A percentile compares a stretch with the other conserved stretches of the same genome.
phyloP scores from a whole-genome alignment of 1,140 invertebrate genomes.

The Cataglyphis hispanica region DNA sequence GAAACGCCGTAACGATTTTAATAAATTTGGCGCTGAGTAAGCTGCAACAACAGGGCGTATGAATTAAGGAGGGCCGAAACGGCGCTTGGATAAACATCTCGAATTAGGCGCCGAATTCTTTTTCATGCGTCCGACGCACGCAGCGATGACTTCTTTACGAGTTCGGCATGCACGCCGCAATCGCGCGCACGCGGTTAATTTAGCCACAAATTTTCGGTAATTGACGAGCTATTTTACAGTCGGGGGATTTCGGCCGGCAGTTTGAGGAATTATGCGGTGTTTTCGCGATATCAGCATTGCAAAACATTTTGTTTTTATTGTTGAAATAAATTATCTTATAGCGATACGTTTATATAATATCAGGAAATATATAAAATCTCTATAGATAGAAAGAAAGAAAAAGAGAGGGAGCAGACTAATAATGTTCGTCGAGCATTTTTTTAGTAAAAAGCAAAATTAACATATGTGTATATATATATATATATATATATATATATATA shows the following conservation, averaged over 20 bases:
- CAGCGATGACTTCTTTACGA: slow-evolving; percentile 76
- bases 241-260: slow-evolving; percentile 46
- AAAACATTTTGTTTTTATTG: slow-evolving; percentile 9
- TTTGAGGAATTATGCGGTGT: slow-evolving; percentile 49
- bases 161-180: slow-evolving; percentile 71
- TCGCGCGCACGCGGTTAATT: slow-evolving; percentile 60
- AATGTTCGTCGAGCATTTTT: too few relatives aligned
- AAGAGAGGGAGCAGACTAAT: neutral
- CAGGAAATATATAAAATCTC: neutral
- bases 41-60: slow-evolving; percentile 80
- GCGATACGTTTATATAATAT: neutral
- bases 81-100: slow-evolving; percentile 81
- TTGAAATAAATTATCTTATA: neutral
- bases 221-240: slow-evolving; percentile 71
- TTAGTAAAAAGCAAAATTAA: too few relatives aligned
- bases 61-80: slow-evolving; percentile 78
- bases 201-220: slow-evolving; percentile 68
- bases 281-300: slow-evolving; percentile 5
- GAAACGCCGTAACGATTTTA: slow-evolving; percentile 72
- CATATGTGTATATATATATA: too few relatives aligned
- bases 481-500: too few relatives aligned
- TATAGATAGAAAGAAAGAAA: neutral
- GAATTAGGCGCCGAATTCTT: slow-evolving; percentile 80
- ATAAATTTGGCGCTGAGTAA: slow-evolving; percentile 80
- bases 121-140: slow-evolving; percentile 69